phyloP scores from a whole-genome alignment of 2,113 vertebrate species.

The Actenoides lindsayi region DNA sequence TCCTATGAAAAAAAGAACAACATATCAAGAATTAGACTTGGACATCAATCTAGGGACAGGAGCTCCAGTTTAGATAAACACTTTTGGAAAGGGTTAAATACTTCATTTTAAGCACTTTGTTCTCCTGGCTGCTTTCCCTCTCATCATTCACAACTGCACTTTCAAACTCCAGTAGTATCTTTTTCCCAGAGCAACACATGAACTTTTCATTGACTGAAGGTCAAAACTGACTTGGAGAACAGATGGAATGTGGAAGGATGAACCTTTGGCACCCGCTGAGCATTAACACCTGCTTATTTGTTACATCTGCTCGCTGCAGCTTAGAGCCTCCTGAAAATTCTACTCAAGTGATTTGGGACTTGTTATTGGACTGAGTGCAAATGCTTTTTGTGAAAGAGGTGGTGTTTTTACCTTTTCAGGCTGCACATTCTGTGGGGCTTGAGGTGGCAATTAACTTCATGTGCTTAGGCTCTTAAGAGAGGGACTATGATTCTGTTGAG shows the following conservation, averaged over 20 bases:
- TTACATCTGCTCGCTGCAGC: conserved; percentile 15
- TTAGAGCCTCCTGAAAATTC: not conserved
- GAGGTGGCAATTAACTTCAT: not conserved
- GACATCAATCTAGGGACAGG: not conserved
- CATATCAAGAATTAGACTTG: not conserved
- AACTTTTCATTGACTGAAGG: conserved; percentile 51
- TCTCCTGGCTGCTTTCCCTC: not conserved
- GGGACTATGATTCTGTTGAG: not conserved
- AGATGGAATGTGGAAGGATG: conserved; percentile 33
- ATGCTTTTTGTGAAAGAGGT: not conserved
- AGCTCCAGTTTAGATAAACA: not conserved
- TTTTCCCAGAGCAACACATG: not conserved
- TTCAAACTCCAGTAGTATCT: not conserved
- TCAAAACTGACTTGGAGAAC: conserved; percentile 23
- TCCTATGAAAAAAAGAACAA: not conserved
- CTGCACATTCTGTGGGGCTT: not conserved
- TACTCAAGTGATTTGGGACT: not conserved
- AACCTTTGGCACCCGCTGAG: not conserved
- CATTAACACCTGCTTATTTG: conserved; percentile 35
- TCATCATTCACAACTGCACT: not conserved
- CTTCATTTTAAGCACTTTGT: not conserved
- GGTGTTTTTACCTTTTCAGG: not conserved
- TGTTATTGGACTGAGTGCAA: not conserved
- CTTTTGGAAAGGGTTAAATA: not conserved
- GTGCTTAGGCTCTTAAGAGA: not conserved